Evolutionary conservation across 2,797 vertebrate genomes (phyloP).

Genomic region (Yasuhikotakia modesta): DNA sequence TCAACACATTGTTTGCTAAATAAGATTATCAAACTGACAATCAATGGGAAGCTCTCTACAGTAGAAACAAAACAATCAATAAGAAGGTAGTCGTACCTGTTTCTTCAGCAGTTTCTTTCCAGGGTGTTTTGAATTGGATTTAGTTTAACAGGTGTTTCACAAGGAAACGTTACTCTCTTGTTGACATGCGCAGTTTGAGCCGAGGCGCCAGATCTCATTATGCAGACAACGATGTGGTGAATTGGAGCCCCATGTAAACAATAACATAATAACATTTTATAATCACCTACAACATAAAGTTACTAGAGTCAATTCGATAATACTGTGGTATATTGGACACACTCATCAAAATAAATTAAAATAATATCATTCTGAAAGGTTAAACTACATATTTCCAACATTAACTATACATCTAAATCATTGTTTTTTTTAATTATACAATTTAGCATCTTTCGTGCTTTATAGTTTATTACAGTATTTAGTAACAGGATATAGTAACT

Average conservation of each 20-base stretch:
- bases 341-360: no score
- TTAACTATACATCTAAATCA: no score
- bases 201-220: background rate
- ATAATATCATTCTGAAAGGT: no score
- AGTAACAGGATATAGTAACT: no score
- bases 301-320: background rate
- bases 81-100: background rate
- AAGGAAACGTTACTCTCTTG: background rate
- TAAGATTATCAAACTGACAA: slow-evolving; percentile 6
- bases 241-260: background rate
- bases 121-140: background rate
- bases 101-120: background rate
- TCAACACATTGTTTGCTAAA: background rate
- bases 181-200: background rate
- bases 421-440: no score
- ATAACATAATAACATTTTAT: background rate
- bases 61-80: background rate
- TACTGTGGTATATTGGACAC: background rate
- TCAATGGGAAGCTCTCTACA: background rate
- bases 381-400: no score
- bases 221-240: background rate
- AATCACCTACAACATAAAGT: background rate
- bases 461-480: no score
- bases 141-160: background rate
- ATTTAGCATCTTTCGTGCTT: no score